Evolutionary conservation across 2,113 vertebrate genomes (phyloP).

Genomic region (Pungitius pungitius): DNA sequence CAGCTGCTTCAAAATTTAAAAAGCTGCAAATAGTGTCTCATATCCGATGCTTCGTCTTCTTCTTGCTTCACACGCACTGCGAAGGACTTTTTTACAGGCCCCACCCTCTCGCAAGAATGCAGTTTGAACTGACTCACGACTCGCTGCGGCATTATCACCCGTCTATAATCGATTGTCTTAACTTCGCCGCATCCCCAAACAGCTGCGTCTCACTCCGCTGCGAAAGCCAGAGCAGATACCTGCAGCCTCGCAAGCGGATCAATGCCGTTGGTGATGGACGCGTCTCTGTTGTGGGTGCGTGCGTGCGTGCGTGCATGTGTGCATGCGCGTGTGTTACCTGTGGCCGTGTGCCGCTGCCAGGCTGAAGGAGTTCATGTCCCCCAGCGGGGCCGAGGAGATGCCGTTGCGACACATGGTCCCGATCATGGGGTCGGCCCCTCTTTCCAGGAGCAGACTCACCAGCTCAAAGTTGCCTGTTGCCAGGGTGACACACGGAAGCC

Average conservation of each 20-base stretch:
- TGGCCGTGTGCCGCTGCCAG: conserved; percentile 84
- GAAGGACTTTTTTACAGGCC: not conserved
- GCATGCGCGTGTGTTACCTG: conserved; percentile 75
- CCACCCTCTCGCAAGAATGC: conserved; percentile 2
- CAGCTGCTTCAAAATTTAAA: too few relatives aligned
- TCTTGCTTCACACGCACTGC: too few relatives aligned
- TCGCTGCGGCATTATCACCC: conserved; percentile 35
- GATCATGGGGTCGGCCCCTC: conserved; percentile 83
- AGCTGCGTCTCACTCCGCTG: conserved; percentile 48
- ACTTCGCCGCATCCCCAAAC: conserved; percentile 66
- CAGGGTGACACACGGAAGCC: not conserved
- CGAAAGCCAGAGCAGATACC: conserved; percentile 48
- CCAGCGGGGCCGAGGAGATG: conserved; percentile 77
- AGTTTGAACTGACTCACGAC: conserved; percentile 7
- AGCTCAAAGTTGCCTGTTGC: conserved; percentile 83
- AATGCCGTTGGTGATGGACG: too few relatives aligned
- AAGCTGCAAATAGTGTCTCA: not conserved
- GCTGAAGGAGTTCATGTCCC: conserved; percentile 84
- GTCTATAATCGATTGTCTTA: conserved; percentile 66
- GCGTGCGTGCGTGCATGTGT: conserved; percentile 1
- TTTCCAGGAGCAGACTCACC: conserved; percentile 82
- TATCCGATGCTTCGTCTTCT: not conserved
- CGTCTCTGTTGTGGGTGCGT: too few relatives aligned
- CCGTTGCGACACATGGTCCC: conserved; percentile 81
- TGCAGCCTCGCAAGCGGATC: too few relatives aligned